Evolutionary conservation across 2,113 vertebrate species (phyloP).

Genomic region (Phodopus roborovskii): DNA sequence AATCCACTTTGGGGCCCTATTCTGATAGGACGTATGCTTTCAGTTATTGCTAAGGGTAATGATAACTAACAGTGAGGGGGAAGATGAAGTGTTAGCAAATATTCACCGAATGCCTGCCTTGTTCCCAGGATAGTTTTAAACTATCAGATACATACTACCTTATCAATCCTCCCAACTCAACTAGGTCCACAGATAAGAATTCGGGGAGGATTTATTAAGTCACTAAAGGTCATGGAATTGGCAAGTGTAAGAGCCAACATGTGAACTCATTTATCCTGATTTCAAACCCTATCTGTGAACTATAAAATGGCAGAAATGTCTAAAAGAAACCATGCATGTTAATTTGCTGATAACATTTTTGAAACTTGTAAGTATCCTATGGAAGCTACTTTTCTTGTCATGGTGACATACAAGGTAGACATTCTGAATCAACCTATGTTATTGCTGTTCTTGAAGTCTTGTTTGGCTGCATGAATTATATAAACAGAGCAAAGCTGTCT

Average conservation of each 20-base stretch:
- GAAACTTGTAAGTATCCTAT: constrained; percentile 51
- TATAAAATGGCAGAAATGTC: not conserved
- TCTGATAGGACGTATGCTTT: constrained; percentile 7
- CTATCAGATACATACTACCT: not conserved
- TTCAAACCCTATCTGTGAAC: not conserved
- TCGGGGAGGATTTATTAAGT: not conserved
- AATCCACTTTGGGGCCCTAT: not conserved
- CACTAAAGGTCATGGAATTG: not conserved
- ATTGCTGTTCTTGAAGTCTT: constrained; percentile 59
- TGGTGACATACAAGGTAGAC: constrained; percentile 18
- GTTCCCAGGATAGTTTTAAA: not conserved
- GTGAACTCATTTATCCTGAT: not conserved
- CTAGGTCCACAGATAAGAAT: not conserved
- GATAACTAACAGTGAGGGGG: not conserved
- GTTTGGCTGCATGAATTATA: constrained; percentile 68
- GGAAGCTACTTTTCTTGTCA: constrained; percentile 57
- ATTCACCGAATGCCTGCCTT: not conserved
- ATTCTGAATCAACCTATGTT: constrained; percentile 68
- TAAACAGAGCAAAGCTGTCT: constrained; percentile 67
- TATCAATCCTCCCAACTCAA: not conserved
- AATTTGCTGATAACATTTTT: constrained; percentile 55
- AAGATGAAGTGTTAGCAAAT: not conserved
- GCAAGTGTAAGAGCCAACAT: not conserved
- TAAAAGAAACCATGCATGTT: constrained; percentile 44
- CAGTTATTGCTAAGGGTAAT: not conserved